A percentile compares a stretch with the other conserved stretches of the same genome.
These are phyloP conservation scores for Euplagia quadripunctaria DNA, from an alignment of 2,888 invertebrate species.

Conservation along the genomic window DNA sequence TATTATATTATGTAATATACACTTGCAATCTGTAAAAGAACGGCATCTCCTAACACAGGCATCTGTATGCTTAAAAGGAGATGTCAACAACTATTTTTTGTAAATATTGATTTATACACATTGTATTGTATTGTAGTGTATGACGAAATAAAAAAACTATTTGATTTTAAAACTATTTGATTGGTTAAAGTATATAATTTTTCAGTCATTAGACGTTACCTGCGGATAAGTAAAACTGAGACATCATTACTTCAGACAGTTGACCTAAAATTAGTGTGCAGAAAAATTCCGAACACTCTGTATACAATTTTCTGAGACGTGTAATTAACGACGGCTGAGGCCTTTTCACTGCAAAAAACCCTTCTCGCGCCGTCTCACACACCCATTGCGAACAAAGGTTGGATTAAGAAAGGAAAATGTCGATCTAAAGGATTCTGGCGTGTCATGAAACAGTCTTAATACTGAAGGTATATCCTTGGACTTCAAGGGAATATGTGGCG, in stretches of 20 bases:
- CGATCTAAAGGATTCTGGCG: conserved; percentile 46
- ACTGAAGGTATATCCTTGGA: conserved; percentile 2
- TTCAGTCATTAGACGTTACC: no score
- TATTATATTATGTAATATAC: no score
- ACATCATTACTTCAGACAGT: not conserved
- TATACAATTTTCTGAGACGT: conserved; percentile 73
- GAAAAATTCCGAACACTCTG: conserved; percentile 57
- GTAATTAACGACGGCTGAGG: conserved; percentile 84
- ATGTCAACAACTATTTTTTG: no score
- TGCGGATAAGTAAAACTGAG: no score
- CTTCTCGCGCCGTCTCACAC: conserved; percentile 69
- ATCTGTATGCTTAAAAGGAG: no score
- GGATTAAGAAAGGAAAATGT: conserved; percentile 61
- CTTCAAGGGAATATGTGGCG: conserved; percentile 3
- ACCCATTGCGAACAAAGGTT: conserved; percentile 53
- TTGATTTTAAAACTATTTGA: no score
- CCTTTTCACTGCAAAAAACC: conserved; percentile 82
- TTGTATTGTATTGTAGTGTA: no score
- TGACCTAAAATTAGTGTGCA: not conserved
- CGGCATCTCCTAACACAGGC: no score
- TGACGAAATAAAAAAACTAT: no score
- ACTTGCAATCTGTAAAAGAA: no score
- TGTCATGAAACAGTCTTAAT: conserved; percentile 28
- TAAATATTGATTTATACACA: no score
- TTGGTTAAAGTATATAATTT: no score